Percentiles rank a stretch among this genome's conserved stretches.
Evolutionary conservation across 2,113 vertebrate genomes (phyloP).

Genomic region (Australoheros scitulus): DNA sequence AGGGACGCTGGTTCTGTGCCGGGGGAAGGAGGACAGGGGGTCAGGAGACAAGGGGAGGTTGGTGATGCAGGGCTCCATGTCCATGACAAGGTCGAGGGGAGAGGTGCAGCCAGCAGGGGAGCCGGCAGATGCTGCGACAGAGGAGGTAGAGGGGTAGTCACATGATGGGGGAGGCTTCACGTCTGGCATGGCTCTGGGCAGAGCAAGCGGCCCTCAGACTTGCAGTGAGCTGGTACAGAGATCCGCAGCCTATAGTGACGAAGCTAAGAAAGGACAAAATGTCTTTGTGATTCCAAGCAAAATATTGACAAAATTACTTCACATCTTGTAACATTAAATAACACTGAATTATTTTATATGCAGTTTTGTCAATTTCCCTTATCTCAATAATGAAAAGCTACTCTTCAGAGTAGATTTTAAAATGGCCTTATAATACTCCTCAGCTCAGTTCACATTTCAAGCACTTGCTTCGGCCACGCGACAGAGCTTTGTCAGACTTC

Average conservation of each 20-base stretch:
- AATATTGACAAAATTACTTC: neutral
- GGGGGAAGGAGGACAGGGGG: conserved; percentile 79
- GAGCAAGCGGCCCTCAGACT: conserved; percentile 51
- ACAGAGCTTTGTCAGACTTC: conserved; percentile 5
- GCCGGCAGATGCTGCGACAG: conserved; percentile 72
- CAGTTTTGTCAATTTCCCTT: neutral
- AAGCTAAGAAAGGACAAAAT: conserved; percentile 18
- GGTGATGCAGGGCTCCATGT: conserved; percentile 81
- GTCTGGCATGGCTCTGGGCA: conserved; percentile 78
- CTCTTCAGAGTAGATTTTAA: neutral
- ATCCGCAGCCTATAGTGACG: conserved; percentile 53
- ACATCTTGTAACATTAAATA: neutral
- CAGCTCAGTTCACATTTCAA: neutral
- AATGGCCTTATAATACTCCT: neutral
- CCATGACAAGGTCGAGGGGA: conserved; percentile 76
- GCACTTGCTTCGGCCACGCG: neutral
- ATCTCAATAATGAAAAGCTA: neutral
- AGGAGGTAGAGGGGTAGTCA: conserved; percentile 80
- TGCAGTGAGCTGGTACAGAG: conserved; percentile 18
- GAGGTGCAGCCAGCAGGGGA: conserved; percentile 75
- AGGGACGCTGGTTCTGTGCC: conserved; percentile 63
- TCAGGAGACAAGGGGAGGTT: conserved; percentile 77
- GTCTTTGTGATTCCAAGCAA: neutral
- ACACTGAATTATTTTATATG: neutral
- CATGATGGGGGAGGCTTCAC: conserved; percentile 79